These are phyloP conservation scores for Spodoptera exigua DNA, from an alignment of 2,888 invertebrate genomes.

Conservation along the genomic window DNA sequence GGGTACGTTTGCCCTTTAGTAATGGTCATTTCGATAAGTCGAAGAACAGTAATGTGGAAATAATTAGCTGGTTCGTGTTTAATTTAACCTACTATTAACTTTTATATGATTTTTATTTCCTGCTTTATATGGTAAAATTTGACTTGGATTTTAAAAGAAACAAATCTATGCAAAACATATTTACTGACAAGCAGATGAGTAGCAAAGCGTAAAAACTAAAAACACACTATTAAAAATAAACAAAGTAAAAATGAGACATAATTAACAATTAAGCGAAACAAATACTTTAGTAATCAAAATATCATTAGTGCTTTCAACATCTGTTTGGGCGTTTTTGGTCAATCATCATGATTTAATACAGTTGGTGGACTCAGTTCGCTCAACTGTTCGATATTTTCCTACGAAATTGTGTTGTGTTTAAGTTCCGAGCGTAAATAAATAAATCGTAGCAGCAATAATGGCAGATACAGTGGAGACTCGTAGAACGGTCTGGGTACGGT, in stretches of 20 bases:
- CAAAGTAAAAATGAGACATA: too few species aligned
- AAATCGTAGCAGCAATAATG: constrained; percentile 76
- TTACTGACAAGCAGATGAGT: too few species aligned
- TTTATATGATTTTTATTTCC: constrained; percentile 25
- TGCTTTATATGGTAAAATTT: constrained; percentile 6
- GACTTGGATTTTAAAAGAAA: not conserved
- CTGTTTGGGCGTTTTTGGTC: constrained; percentile 65
- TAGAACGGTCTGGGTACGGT: constrained; percentile 69
- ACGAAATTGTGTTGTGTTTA: constrained; percentile 70
- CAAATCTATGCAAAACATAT: too few species aligned
- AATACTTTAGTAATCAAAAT: constrained; percentile 62
- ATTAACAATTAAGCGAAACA: constrained; percentile 38
- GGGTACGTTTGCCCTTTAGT: constrained; percentile 53
- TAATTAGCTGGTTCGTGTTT: constrained; percentile 45
- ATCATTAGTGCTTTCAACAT: constrained; percentile 69
- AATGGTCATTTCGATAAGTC: constrained; percentile 44
- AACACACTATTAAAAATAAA: too few species aligned
- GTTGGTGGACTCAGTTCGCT: constrained; percentile 55
- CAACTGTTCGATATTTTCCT: constrained; percentile 47
- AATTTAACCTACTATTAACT: constrained; percentile 23
- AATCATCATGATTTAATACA: constrained; percentile 54
- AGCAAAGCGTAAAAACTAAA: too few species aligned
- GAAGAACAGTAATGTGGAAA: constrained; percentile 47
- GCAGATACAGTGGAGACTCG: constrained; percentile 74
- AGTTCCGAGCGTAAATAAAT: constrained; percentile 76